These are phyloP conservation scores for Phortica variegata DNA, from an alignment of 1,140 invertebrate genomes.

Conservation along the genomic window DNA sequence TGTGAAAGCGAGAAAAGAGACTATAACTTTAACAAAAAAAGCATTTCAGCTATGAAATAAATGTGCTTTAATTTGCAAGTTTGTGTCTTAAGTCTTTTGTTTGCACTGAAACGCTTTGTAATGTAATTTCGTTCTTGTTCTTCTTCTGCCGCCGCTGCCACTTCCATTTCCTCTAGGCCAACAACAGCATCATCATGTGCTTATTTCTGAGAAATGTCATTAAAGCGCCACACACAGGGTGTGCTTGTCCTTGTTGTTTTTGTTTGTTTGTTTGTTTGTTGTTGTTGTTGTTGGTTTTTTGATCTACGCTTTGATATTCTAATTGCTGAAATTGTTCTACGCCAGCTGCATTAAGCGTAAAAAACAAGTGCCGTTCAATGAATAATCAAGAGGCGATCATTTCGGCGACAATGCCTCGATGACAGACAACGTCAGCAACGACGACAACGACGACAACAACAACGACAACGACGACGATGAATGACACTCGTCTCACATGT, in stretches of 20 bases:
- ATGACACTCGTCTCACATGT: too few relatives aligned
- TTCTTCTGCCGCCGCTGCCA: too few relatives aligned
- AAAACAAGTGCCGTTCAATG: slow-evolving; percentile 31
- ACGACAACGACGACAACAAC: too few relatives aligned
- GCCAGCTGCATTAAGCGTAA: slow-evolving; percentile 7
- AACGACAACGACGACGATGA: too few relatives aligned
- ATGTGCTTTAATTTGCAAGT: slow-evolving; percentile 54
- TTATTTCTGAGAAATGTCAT: slow-evolving; percentile 48
- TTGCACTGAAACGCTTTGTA: slow-evolving; percentile 19
- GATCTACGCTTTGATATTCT: slow-evolving; percentile 50
- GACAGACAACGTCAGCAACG: too few relatives aligned
- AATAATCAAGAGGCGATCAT: too few relatives aligned
- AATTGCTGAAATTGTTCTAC: slow-evolving; percentile 53
- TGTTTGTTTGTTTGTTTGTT: slow-evolving; percentile 25
- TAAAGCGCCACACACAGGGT: slow-evolving; percentile 44
- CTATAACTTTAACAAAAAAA: slow-evolving; percentile 23
- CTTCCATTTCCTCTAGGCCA: too few relatives aligned
- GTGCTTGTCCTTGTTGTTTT: slow-evolving; percentile 25
- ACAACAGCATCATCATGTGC: too few relatives aligned
- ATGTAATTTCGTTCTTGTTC: slow-evolving; percentile 7
- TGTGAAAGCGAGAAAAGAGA: slow-evolving; percentile 13
- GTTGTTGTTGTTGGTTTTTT: neutral
- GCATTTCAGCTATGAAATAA: slow-evolving; percentile 22
- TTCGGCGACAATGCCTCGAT: too few relatives aligned
- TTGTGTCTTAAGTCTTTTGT: slow-evolving; percentile 52